These are phyloP conservation scores for Subanguina moxae DNA, from an alignment of 1,140 invertebrate species.

Conservation along the genomic window DNA sequence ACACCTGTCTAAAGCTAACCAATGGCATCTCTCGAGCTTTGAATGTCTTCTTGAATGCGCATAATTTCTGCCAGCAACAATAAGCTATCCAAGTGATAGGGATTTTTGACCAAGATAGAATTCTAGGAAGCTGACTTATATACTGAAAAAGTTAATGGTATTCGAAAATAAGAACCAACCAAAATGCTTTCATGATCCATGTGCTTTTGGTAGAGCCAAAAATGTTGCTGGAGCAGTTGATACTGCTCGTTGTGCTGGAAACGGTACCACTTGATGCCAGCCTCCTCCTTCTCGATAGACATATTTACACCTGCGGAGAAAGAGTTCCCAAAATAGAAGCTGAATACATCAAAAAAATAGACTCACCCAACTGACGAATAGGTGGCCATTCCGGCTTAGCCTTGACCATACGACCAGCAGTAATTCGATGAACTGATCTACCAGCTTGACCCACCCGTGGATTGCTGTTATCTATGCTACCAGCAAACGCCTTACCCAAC, in stretches of 20 bases:
- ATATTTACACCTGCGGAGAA: slow-evolving; percentile 7
- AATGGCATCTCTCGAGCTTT: slow-evolving; percentile 32
- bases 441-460: not conserved
- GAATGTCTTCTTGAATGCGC: slow-evolving; percentile 35
- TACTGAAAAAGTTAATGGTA: not conserved
- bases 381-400: slow-evolving; percentile 21
- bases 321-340: not conserved
- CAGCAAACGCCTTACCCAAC: slow-evolving; percentile 30
- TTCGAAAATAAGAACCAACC: slow-evolving; percentile 17
- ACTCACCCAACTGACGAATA: slow-evolving; percentile 19
- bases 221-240: slow-evolving; percentile 31
- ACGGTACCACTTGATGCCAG: slow-evolving; percentile 30
- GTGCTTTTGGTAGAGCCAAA: slow-evolving; percentile 24
- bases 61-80: slow-evolving; percentile 34
- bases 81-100: slow-evolving; percentile 40
- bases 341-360: slow-evolving; percentile 13
- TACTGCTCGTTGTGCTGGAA: slow-evolving; percentile 25
- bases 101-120: slow-evolving; percentile 33
- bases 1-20: slow-evolving; percentile 12
- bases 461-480: slow-evolving; percentile 6
- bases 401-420: slow-evolving; percentile 15
- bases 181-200: slow-evolving; percentile 30
- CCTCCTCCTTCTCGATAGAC: slow-evolving; percentile 7
- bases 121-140: slow-evolving; percentile 35
- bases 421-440: not conserved